Conservation (phyloP, 2,888 invertebrate genomes). For the Andrena haemorrhoa region DNA sequence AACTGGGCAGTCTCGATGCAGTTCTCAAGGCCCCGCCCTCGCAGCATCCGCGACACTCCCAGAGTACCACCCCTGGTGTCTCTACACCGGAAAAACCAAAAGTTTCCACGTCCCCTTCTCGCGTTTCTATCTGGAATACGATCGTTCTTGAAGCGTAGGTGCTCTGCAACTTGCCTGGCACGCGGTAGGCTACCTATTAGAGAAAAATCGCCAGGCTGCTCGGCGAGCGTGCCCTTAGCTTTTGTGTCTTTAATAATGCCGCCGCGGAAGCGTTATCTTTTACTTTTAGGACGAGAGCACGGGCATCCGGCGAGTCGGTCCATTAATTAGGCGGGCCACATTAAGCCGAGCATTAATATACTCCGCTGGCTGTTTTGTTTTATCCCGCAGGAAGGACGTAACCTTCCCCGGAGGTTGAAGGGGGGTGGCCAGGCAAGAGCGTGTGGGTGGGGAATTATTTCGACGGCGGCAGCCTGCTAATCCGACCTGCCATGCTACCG, state of each 20-base stretch:
- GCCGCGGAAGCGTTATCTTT: constrained; percentile 81
- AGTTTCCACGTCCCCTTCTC: constrained; percentile 30
- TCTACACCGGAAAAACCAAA: constrained; percentile 54
- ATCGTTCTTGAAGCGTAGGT: constrained; percentile 9
- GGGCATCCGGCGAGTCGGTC: constrained; percentile 82
- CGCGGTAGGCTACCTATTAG: not conserved
- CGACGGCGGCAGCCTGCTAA: constrained; percentile 73
- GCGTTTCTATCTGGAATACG: not conserved
- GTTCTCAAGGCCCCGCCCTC: constrained; percentile 83
- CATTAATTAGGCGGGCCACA: constrained; percentile 84
- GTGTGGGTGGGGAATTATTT: constrained; percentile 73
- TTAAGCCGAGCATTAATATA: constrained; percentile 85
- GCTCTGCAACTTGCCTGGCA: not conserved
- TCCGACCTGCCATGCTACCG: constrained; percentile 75
- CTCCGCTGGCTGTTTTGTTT: constrained; percentile 84
- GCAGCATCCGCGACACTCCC: constrained; percentile 80
- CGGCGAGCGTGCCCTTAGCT: constrained; percentile 53
- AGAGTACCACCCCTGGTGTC: constrained; percentile 79
- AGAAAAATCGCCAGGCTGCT: constrained; percentile 38
- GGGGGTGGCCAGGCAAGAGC: constrained; percentile 61
- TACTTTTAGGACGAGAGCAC: constrained; percentile 77
- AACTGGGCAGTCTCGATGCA: constrained; percentile 77
- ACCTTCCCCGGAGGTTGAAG: constrained; percentile 70
- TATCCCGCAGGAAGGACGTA: constrained; percentile 84
- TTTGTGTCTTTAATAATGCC: constrained; percentile 81